A percentile compares a stretch with the other conserved stretches of the same genome.
Conservation (phyloP, 1,140 invertebrate genomes). For the Melanaphis sacchari region DNA sequence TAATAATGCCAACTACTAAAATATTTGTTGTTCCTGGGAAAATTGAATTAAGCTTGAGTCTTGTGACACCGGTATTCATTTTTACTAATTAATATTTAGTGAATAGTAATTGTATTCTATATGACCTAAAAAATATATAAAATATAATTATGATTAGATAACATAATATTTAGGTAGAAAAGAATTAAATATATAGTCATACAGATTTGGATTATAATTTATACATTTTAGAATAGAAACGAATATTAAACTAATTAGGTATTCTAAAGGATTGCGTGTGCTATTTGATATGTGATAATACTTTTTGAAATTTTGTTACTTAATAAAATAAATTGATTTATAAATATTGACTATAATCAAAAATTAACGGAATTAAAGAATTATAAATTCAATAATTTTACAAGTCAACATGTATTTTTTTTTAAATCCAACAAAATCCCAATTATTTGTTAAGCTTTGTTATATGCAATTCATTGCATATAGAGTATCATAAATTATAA, state of each 20-base stretch:
- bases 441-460: too few relatives aligned
- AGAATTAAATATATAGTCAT: too few relatives aligned
- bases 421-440: too few relatives aligned
- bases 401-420: too few relatives aligned
- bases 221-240: too few relatives aligned
- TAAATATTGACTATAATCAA: not conserved
- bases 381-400: too few relatives aligned
- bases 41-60: constrained; percentile 33
- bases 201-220: too few relatives aligned
- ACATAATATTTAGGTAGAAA: too few relatives aligned
- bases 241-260: not conserved
- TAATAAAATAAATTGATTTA: not conserved
- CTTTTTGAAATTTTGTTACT: not conserved
- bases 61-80: constrained; percentile 20
- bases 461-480: too few relatives aligned
- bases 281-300: not conserved
- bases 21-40: constrained; percentile 20
- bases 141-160: not conserved
- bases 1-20: constrained; percentile 19
- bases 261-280: not conserved
- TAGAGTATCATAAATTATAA: too few relatives aligned
- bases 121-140: not conserved
- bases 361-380: not conserved
- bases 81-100: not conserved
- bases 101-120: not conserved